phyloP scores from a whole-genome alignment of 2,888 invertebrate genomes.

The Drosophila hamatofila region DNA sequence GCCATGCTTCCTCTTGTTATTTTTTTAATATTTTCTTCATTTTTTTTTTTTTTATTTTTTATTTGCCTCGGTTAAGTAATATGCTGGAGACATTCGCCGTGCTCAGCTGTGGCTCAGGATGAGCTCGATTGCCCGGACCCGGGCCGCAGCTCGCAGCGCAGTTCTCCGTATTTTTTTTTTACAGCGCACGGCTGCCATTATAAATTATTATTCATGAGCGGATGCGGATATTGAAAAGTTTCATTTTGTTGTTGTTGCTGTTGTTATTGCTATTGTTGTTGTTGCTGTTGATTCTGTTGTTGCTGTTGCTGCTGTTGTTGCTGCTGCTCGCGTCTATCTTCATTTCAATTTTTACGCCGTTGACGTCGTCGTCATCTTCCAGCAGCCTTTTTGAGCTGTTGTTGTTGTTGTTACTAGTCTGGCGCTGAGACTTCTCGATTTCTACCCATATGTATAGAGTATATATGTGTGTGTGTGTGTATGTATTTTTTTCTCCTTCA shows the following conservation, averaged over 20 bases:
- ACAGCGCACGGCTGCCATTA: conserved; percentile 65
- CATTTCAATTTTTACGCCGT: conserved; percentile 72
- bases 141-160: background rate
- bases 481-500: conserved; percentile 1
- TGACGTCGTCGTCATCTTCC: conserved; percentile 54
- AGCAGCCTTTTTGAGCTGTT: background rate
- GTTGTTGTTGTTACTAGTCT: conserved; percentile 32
- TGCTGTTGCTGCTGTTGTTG: conserved; percentile 24
- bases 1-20: background rate
- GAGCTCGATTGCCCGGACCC: conserved; percentile 32
- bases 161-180: background rate
- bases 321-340: conserved; percentile 58
- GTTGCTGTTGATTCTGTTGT: conserved; percentile 16
- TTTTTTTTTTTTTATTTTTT: conserved; percentile 8
- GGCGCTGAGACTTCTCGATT: conserved; percentile 18
- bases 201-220: conserved; percentile 80
- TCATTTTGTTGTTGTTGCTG: conserved; percentile 61
- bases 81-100: conserved; percentile 38
- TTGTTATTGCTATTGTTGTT: conserved; percentile 21
- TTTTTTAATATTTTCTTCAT: background rate
- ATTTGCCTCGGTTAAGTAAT: conserved; percentile 56
- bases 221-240: conserved; percentile 80
- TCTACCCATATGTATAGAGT: conserved; percentile 3
- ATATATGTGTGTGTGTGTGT: background rate
- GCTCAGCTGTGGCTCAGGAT: conserved; percentile 33